Base-by-base conservation (phyloP, 2,888 invertebrate species). In the Temnothorax unifasciatus region DNA sequence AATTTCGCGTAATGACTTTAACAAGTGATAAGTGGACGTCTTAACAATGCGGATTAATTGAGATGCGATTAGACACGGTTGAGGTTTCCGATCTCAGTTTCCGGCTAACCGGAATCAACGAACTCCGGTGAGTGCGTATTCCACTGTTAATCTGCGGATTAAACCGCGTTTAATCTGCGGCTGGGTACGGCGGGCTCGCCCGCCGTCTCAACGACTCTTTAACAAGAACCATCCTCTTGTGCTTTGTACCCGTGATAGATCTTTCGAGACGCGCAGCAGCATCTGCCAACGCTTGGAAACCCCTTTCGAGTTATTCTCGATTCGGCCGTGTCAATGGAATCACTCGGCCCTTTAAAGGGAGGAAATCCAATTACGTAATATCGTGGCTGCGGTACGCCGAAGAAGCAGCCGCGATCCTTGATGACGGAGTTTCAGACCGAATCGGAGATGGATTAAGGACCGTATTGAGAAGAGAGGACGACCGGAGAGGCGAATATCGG, bases 321-420 rank as follows among this genome's bases (percentile, higher is more conserved):
- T 90, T 90, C 89, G 86, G 87, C 84, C 87, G 89, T 89, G 91
- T 91, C 92, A 92, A 92, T 92, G 91, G 89, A 90, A 87, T 87
- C 85, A 84, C 87, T 86, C 85, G 88, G 88, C 87, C 91, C 90
- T 92, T 92, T 90, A 90, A 92, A 90, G 90, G 88, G 88, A 88
- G 91, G 89, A 90, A 93, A 93, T 93, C 92, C 93, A 93, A 93
- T 93, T 93, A 93, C 90, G 92, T 91, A 91, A 92, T 92, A 93
- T 92, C 91, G 90, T 89, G 88, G 89, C 88, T 91, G 91, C 87
- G 92, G 90, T 90, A 85, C 86, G 87, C 87, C 90, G 89, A 91
- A 87, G 89, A 91, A 85, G 87, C 87, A 73, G 84, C 79, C 86
- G 86, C 83, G 91, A 91, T 88, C 87, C 90, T 88, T 79, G 85